Evolutionary conservation across 2,113 vertebrate species (phyloP).

Genomic region (Proteles cristata): DNA sequence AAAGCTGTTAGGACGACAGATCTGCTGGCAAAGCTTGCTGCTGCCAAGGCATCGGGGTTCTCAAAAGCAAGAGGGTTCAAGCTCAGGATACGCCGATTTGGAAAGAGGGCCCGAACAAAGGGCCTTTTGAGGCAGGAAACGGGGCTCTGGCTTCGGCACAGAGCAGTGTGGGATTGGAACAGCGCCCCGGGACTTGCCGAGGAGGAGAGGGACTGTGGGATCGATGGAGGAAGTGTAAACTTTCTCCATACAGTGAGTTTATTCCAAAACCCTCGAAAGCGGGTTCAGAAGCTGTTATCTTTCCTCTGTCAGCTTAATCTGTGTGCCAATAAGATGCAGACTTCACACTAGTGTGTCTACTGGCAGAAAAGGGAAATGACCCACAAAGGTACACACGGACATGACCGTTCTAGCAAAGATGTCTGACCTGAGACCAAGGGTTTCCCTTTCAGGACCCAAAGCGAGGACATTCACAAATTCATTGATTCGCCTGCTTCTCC

Average conservation of each 20-base stretch:
- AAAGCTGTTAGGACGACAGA: constrained; percentile 80
- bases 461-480: not conserved
- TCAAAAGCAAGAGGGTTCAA: constrained; percentile 87
- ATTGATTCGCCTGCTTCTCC: not conserved
- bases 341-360: not conserved
- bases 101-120: constrained; percentile 88
- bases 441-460: not conserved
- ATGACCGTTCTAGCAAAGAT: not conserved
- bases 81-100: constrained; percentile 87
- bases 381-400: not conserved
- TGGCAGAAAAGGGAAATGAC: constrained; percentile 48
- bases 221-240: constrained; percentile 78
- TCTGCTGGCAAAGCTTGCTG: constrained; percentile 82
- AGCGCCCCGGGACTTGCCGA: constrained; percentile 81
- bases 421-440: not conserved
- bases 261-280: constrained; percentile 80
- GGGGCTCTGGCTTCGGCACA: constrained; percentile 86
- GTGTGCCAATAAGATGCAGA: not conserved
- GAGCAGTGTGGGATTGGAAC: constrained; percentile 84
- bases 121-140: constrained; percentile 87
- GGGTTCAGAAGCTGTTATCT: constrained; percentile 70
- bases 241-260: constrained; percentile 83
- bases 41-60: constrained; percentile 83
- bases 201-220: constrained; percentile 80
- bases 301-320: constrained; percentile 5